Conservation (phyloP, 2,888 invertebrate species). For the Cepaea hortensis region DNA sequence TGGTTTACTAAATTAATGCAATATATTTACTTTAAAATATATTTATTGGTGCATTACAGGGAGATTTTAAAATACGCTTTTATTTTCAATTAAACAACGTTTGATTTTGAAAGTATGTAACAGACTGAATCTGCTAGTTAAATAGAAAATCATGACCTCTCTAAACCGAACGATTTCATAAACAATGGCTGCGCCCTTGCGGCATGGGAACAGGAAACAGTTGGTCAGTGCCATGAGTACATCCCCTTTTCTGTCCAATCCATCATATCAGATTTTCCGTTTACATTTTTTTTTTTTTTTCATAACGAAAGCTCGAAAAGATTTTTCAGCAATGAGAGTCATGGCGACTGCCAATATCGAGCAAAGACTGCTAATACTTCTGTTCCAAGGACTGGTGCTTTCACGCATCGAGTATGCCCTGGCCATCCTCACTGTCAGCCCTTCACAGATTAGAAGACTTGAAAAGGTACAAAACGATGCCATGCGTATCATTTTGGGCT, state of each 20-base stretch:
- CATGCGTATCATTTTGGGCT: too few species aligned
- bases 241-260: neutral
- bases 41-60: neutral
- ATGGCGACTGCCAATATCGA: too few species aligned
- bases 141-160: constrained; percentile 9
- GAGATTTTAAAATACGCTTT: neutral
- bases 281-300: constrained; percentile 41
- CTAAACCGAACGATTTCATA: constrained; percentile 29
- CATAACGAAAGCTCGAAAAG: too few species aligned
- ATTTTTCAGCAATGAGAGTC: too few species aligned
- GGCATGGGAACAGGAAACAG: constrained; percentile 48
- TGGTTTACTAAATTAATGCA: constrained; percentile 13
- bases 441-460: too few species aligned
- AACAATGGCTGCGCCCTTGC: constrained; percentile 72
- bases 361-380: too few species aligned
- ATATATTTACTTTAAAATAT: neutral
- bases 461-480: too few species aligned
- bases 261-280: constrained; percentile 52
- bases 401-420: too few species aligned
- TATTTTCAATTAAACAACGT: neutral
- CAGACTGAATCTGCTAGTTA: neutral
- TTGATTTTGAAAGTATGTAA: neutral
- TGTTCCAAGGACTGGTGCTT: too few species aligned
- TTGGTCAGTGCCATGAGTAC: neutral
- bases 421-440: too few species aligned